Conservation (phyloP, 2,797 vertebrate genomes). For the Esox masquinongy region DNA sequence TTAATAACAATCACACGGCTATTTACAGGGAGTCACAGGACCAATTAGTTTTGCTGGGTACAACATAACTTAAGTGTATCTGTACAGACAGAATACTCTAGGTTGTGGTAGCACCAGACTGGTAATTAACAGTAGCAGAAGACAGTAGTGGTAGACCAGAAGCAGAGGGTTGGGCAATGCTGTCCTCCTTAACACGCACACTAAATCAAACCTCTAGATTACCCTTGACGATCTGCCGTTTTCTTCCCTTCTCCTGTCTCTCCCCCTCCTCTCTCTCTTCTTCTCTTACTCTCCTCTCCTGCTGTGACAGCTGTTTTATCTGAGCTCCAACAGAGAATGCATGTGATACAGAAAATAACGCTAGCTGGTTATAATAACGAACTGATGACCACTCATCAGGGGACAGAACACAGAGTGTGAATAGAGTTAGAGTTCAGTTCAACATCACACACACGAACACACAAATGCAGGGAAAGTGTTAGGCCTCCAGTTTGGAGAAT, state of each 20-base stretch:
- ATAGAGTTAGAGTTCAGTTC: background rate
- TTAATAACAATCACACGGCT: too few species aligned
- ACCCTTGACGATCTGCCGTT: background rate
- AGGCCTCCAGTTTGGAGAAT: conserved; percentile 56
- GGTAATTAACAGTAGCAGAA: background rate
- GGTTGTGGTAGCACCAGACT: too few species aligned
- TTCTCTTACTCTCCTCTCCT: too few species aligned
- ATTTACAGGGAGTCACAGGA: too few species aligned
- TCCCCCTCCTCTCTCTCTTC: background rate
- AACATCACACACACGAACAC: conserved; percentile 7
- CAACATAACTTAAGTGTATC: too few species aligned
- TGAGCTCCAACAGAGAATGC: background rate
- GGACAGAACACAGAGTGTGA: background rate
- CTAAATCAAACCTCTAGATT: conserved; percentile 1
- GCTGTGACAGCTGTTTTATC: conserved; percentile 15
- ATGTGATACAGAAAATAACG: background rate
- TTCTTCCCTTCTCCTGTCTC: conserved; percentile 3
- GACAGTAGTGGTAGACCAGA: background rate
- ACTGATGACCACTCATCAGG: background rate
- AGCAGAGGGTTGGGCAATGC: background rate
- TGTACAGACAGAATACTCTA: too few species aligned
- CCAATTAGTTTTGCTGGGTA: too few species aligned
- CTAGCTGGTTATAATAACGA: background rate
- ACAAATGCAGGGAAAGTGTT: conserved; percentile 17
- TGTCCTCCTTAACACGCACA: background rate